A percentile compares a stretch with the other conserved stretches of the same genome.
These are phyloP conservation scores for Agrenia bidenticulata DNA, from an alignment of 2,888 invertebrate genomes.

Conservation along the genomic window DNA sequence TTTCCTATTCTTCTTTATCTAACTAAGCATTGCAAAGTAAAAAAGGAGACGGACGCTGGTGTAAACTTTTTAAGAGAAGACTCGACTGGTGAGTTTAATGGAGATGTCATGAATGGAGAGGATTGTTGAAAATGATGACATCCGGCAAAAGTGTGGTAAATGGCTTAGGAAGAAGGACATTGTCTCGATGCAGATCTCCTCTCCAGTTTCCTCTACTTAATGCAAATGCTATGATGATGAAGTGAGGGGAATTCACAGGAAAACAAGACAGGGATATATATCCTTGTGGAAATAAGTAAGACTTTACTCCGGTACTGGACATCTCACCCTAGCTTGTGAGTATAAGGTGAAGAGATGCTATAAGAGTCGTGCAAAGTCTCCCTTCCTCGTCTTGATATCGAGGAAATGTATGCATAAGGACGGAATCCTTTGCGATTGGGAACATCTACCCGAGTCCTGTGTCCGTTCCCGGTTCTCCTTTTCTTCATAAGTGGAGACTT, in stretches of 20 bases:
- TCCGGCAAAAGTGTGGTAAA: conserved; percentile 51
- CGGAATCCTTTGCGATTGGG: conserved; percentile 20
- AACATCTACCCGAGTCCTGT: conserved; percentile 6
- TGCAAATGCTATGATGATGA: conserved; percentile 52
- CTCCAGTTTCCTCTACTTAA: conserved; percentile 36
- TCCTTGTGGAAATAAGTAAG: conserved; percentile 17
- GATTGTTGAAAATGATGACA: conserved; percentile 51
- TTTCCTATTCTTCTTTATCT: too few relatives aligned
- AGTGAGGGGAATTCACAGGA: conserved; percentile 37
- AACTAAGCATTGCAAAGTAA: too few relatives aligned
- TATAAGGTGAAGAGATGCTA: conserved; percentile 13
- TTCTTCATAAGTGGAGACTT: conserved; percentile 7
- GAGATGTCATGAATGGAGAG: conserved; percentile 33
- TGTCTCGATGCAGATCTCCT: conserved; percentile 40
- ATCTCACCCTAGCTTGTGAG: neutral
- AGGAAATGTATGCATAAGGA: conserved; percentile 18
- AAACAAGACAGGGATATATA: conserved; percentile 24
- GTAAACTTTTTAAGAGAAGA: conserved; percentile 4
- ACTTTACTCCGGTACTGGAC: neutral
- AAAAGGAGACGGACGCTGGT: neutral
- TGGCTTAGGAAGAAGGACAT: conserved; percentile 41
- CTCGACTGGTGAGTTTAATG: conserved; percentile 20
- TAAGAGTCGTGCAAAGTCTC: too few relatives aligned
- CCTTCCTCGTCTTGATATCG: neutral
- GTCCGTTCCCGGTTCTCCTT: conserved; percentile 23